Percentiles rank a stretch among this genome's conserved stretches.
Conservation (phyloP, 1,140 invertebrate genomes). For the Akabosia matsudoensis region DNA sequence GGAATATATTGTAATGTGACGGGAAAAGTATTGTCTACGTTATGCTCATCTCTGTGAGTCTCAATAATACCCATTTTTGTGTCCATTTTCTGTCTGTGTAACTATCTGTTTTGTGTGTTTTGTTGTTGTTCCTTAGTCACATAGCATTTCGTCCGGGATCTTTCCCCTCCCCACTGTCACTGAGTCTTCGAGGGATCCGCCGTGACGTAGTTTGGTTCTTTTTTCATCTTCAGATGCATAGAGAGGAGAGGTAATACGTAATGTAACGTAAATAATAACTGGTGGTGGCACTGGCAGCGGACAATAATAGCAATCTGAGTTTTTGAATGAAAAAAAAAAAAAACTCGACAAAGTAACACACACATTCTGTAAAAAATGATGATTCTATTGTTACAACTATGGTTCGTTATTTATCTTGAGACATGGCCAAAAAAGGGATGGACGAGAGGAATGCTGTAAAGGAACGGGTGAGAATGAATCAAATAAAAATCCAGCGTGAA, state of each 20-base stretch:
- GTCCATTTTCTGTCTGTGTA: constrained; percentile 14
- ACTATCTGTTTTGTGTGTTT: constrained; percentile 10
- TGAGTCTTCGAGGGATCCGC: neutral
- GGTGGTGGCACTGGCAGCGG: neutral
- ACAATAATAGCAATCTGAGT: constrained; percentile 9
- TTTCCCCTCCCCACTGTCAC: neutral
- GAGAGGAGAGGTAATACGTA: constrained; percentile 7
- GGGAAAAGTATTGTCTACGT: constrained; percentile 19
- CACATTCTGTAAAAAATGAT: constrained; percentile 10
- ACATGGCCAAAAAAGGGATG: constrained; percentile 22
- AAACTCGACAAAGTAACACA: neutral
- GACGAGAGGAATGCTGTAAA: neutral
- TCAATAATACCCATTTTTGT: constrained; percentile 23
- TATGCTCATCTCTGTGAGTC: neutral
- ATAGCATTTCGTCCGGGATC: too few species aligned
- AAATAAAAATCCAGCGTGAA: too few species aligned
- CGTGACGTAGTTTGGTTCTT: too few species aligned
- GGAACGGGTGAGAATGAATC: neutral
- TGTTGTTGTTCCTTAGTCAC: constrained; percentile 14
- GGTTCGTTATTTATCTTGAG: constrained; percentile 17
- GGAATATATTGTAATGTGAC: constrained; percentile 22
- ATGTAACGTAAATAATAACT: constrained; percentile 21
- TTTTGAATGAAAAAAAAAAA: neutral
- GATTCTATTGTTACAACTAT: constrained; percentile 15
- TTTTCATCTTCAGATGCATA: neutral